Conservation (phyloP, 2,113 vertebrate genomes). For the Urocynchramus pylzowi region DNA sequence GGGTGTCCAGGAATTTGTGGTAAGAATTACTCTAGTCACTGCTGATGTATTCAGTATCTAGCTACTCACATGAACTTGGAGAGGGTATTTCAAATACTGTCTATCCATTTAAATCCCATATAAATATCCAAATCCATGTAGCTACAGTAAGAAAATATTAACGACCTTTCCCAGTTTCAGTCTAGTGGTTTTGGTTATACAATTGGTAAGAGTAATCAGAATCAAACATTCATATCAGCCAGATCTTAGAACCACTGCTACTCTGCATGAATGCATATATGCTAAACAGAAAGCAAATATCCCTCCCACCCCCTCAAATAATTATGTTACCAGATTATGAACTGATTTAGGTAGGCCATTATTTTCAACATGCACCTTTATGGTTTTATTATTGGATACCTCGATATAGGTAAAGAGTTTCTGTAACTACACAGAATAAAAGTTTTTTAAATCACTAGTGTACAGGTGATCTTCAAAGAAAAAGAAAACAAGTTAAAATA, state of each 20-base stretch:
- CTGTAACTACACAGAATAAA: not conserved
- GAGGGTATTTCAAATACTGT: not conserved
- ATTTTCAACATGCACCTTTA: not conserved
- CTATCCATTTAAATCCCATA: not conserved
- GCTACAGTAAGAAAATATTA: not conserved
- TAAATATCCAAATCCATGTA: not conserved
- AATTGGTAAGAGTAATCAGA: not conserved
- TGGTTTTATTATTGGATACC: not conserved
- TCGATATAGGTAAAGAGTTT: not conserved
- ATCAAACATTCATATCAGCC: not conserved
- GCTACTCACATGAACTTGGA: not conserved
- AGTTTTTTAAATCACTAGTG: not conserved
- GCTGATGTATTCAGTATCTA: not conserved
- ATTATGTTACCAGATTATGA: not conserved
- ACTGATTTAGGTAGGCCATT: not conserved
- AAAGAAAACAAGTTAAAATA: not conserved
- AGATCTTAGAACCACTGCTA: not conserved
- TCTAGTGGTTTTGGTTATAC: not conserved
- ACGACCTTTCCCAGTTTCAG: not conserved
- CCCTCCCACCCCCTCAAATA: not conserved
- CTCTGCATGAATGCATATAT: not conserved
- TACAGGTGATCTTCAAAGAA: not conserved
- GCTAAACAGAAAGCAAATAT: not conserved
- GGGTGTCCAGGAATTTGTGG: not conserved
- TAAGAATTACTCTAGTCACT: not conserved